These are phyloP conservation scores for Apistogramma diplotaenia DNA, from an alignment of 2,113 vertebrate species.

Conservation along the genomic window DNA sequence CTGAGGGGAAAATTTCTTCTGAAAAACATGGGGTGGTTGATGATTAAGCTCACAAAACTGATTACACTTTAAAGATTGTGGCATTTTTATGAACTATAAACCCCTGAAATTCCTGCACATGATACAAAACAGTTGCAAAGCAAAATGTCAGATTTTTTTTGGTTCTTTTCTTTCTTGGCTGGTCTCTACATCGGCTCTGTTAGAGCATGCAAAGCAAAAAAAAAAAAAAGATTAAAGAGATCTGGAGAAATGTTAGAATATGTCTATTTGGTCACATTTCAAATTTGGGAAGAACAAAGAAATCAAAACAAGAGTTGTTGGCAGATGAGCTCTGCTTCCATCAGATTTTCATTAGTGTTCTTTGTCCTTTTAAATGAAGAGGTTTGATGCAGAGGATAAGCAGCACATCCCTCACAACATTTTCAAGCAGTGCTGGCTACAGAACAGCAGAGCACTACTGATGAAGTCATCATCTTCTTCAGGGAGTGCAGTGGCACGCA, in stretches of 20 bases:
- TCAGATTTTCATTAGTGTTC: constrained; percentile 60
- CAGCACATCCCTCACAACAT: constrained; percentile 34
- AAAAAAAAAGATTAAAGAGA: constrained; percentile 16
- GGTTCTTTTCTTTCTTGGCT: neutral
- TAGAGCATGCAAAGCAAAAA: neutral
- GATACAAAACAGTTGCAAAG: constrained; percentile 26
- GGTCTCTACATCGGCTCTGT: constrained; percentile 2
- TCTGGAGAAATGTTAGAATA: constrained; percentile 48
- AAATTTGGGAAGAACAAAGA: constrained; percentile 34
- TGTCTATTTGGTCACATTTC: constrained; percentile 35
- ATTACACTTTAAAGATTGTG: constrained; percentile 15
- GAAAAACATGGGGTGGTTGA: neutral
- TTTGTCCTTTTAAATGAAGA: constrained; percentile 58
- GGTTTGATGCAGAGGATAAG: constrained; percentile 57
- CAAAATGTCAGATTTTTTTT: constrained; percentile 35
- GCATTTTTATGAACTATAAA: constrained; percentile 25
- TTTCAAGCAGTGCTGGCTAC: constrained; percentile 35
- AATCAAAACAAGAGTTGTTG: constrained; percentile 29
- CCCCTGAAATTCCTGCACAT: constrained; percentile 17
- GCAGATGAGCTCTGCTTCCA: constrained; percentile 42
- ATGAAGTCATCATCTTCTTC: constrained; percentile 66
- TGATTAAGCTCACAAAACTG: neutral
- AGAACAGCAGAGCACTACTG: constrained; percentile 9
- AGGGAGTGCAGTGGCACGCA: constrained; percentile 22
- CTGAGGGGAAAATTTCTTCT: neutral